Percentiles rank a stretch among this genome's conserved stretches.
phyloP scores from a whole-genome alignment of 2,888 invertebrate species.

The Aleiodes leptofemur region DNA sequence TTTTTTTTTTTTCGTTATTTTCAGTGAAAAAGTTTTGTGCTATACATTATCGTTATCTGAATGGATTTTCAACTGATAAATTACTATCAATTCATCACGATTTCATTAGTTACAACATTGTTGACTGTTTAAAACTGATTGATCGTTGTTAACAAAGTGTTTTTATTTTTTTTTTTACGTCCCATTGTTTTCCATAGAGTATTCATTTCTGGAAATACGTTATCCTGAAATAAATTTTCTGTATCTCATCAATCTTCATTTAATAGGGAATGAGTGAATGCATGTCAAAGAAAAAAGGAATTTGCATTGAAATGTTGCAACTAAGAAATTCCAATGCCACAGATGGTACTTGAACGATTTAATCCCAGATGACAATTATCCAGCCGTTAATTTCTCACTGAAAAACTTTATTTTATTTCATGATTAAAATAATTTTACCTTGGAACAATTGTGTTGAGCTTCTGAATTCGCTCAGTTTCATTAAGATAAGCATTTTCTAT shows the following conservation, averaged over 20 bases:
- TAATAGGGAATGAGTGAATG: conserved; percentile 14
- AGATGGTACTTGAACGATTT: conserved; percentile 4
- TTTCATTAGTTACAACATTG: conserved; percentile 25
- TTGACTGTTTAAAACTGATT: conserved; percentile 24
- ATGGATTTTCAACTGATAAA: conserved; percentile 21
- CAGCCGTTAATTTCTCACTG: neutral
- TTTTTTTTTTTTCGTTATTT: no score
- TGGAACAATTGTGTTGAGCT: neutral
- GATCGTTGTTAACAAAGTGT: conserved; percentile 18
- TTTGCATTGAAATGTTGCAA: conserved; percentile 23
- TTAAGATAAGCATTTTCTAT: conserved; percentile 15
- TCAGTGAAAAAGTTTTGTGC: conserved; percentile 11
- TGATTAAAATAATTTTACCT: conserved; percentile 8
- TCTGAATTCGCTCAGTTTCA: conserved; percentile 7
- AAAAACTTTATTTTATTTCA: neutral
- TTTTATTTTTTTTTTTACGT: neutral
- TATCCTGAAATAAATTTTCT: conserved; percentile 18
- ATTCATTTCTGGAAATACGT: neutral
- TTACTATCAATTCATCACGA: conserved; percentile 26
- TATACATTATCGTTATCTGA: conserved; percentile 32
- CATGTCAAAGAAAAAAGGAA: neutral
- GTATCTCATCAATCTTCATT: conserved; percentile 32
- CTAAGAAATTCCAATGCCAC: conserved; percentile 14
- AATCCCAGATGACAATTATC: conserved; percentile 8
- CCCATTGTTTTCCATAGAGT: conserved; percentile 5